Evolutionary conservation across 2,113 vertebrate species (phyloP).

Genomic region (Melanerpes aurifrons): DNA sequence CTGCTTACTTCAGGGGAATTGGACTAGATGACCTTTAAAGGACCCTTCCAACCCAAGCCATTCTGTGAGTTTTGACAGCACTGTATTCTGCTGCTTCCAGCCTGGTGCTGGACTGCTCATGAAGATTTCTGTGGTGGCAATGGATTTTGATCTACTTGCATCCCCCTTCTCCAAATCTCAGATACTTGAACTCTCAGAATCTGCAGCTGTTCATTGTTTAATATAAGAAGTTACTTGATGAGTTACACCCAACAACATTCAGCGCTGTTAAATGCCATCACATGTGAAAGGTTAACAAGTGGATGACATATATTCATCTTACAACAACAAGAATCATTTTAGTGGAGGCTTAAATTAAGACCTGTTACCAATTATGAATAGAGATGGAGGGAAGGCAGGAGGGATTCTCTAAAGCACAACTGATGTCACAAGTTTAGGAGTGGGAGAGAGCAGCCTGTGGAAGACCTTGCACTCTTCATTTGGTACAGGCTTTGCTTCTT

Average conservation of each 20-base stretch:
- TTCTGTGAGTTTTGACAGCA: no score
- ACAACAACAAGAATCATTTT: neutral
- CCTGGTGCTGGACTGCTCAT: neutral
- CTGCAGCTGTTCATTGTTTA: neutral
- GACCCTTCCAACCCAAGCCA: no score
- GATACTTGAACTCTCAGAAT: neutral
- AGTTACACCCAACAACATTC: neutral
- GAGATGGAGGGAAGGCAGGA: neutral
- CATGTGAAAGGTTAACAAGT: neutral
- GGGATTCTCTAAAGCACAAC: neutral
- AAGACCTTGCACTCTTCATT: neutral
- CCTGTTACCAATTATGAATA: neutral
- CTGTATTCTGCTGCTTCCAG: neutral
- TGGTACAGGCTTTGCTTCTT: neutral
- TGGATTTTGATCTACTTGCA: neutral
- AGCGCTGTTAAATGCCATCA: neutral
- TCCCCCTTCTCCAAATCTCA: neutral
- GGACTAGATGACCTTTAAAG: no score
- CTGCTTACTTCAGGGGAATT: no score
- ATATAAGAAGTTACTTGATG: neutral
- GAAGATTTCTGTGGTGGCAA: rapidly evolving
- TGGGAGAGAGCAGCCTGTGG: neutral
- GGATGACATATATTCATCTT: neutral
- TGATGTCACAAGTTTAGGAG: neutral
- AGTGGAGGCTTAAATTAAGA: neutral